These are phyloP conservation scores for Tenthredo distinguenda DNA, from an alignment of 2,888 invertebrate species.

Conservation along the genomic window DNA sequence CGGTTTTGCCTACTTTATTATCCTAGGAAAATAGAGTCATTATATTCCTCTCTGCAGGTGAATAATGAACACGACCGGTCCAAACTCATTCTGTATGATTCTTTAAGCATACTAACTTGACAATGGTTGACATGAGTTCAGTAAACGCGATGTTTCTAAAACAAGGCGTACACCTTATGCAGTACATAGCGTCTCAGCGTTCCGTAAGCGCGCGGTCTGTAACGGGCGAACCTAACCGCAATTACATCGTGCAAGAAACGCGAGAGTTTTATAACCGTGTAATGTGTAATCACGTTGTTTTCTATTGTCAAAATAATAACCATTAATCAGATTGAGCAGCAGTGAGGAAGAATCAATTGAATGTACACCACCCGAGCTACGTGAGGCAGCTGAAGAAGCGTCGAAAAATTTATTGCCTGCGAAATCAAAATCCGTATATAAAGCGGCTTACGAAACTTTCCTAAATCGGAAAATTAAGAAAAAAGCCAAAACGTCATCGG, in stretches of 20 bases:
- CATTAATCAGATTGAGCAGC: not conserved
- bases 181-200: no score
- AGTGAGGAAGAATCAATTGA: not conserved
- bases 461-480: not conserved
- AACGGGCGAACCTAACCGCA: not conserved
- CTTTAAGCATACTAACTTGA: not conserved
- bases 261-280: no score
- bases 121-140: not conserved
- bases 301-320: not conserved
- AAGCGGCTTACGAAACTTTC: not conserved
- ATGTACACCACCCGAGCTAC: not conserved
- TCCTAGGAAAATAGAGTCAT: not conserved
- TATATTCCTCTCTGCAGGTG: not conserved
- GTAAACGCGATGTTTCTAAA: not conserved
- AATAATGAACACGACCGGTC: slow-evolving; percentile 1
- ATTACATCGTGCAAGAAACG: not conserved
- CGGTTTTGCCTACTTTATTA: not conserved
- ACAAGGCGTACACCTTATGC: no score
- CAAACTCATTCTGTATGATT: not conserved
- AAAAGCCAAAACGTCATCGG: not conserved
- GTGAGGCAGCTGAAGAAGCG: not conserved
- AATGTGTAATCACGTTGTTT: no score
- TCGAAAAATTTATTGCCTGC: not conserved
- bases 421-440: not conserved
- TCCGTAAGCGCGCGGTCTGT: no score